These are phyloP conservation scores for Squalus acanthias DNA, from an alignment of 2,797 vertebrate species.

Conservation along the genomic window DNA sequence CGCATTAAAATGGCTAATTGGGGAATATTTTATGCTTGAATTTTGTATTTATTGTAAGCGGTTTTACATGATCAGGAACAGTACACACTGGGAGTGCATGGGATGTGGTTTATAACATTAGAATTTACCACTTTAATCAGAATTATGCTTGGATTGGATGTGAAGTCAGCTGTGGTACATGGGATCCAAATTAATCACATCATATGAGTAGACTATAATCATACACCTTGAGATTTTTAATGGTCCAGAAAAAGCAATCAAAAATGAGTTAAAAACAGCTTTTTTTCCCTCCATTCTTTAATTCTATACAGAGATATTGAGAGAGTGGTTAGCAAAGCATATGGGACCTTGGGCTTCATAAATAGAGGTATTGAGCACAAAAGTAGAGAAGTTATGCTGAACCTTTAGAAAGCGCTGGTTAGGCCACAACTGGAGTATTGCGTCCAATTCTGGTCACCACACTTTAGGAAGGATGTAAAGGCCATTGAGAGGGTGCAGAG, in stretches of 20 bases:
- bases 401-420: too few relatives aligned
- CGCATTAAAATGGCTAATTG: not conserved
- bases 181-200: not conserved
- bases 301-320: not conserved
- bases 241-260: not conserved
- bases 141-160: not conserved
- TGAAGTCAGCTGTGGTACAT: not conserved
- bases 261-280: not conserved
- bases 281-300: not conserved
- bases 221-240: not conserved
- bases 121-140: not conserved
- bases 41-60: conserved; percentile 12
- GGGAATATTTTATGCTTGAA: not conserved
- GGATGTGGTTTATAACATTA: not conserved
- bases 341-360: too few relatives aligned
- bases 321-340: too few relatives aligned
- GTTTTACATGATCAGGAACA: not conserved
- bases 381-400: too few relatives aligned
- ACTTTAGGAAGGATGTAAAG: too few relatives aligned
- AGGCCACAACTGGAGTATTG: too few relatives aligned
- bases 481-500: too few relatives aligned
- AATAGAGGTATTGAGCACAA: too few relatives aligned
- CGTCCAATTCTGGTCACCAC: too few relatives aligned
- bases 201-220: not conserved
- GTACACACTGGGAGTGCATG: not conserved